Conservation (phyloP, 2,113 vertebrate genomes). For the Rafetus swinhoei region DNA sequence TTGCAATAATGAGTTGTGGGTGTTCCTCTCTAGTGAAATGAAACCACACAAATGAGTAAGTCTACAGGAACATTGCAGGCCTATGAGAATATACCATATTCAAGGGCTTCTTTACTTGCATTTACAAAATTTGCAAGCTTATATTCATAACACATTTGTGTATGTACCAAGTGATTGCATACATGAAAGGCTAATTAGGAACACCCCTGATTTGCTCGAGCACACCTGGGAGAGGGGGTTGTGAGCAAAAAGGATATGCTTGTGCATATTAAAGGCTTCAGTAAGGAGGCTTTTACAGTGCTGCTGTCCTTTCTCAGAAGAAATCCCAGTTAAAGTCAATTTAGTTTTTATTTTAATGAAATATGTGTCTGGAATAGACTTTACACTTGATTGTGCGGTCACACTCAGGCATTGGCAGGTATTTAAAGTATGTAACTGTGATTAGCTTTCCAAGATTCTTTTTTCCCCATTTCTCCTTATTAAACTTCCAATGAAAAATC, state of each 20-base stretch:
- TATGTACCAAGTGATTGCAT: accelerated
- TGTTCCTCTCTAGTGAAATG: not conserved
- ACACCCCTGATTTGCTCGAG: not conserved
- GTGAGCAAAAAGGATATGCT: accelerated
- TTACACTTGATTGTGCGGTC: not conserved
- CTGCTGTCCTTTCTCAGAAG: accelerated
- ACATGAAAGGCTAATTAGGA: accelerated
- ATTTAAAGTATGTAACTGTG: accelerated
- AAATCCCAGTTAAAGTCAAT: not conserved
- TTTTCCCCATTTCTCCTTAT: not conserved
- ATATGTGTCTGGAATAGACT: not conserved
- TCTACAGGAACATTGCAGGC: not conserved
- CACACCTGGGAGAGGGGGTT: not conserved
- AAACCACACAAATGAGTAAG: not conserved
- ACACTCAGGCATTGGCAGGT: not conserved
- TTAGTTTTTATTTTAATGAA: not conserved
- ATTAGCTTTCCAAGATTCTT: not conserved
- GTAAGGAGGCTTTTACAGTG: not conserved
- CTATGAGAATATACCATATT: not conserved
- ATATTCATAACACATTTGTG: not conserved
- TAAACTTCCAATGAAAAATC: not conserved
- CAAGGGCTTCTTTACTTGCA: accelerated
- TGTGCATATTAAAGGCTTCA: not conserved
- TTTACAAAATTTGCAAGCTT: not conserved
- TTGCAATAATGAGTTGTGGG: not conserved